Percentiles rank a stretch among this genome's conserved stretches.
Evolutionary conservation across 2,113 vertebrate genomes (phyloP).

Genomic region (Cacatua alba): DNA sequence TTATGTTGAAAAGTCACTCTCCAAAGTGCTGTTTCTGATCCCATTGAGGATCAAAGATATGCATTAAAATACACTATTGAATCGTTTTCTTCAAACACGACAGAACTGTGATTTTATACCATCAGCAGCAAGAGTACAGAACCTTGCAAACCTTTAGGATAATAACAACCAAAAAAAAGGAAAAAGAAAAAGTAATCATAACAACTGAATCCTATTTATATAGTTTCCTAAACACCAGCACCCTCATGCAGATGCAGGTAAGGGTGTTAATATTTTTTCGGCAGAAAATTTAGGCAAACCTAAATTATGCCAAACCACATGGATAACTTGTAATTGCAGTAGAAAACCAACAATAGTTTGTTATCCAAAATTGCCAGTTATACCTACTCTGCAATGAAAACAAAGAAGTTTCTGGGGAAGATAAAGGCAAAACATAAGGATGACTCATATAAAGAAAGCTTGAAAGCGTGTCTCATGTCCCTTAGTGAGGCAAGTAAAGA

Average conservation of each 20-base stretch:
- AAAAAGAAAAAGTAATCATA: neutral
- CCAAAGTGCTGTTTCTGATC: constrained; percentile 32
- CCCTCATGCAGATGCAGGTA: neutral
- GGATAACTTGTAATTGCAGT: neutral
- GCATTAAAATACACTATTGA: constrained; percentile 13
- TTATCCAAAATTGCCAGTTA: neutral
- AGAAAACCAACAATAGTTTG: neutral
- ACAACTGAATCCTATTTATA: neutral
- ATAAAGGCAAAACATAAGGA: constrained; percentile 1
- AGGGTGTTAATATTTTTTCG: neutral
- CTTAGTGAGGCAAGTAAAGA: neutral
- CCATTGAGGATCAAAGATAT: constrained; percentile 10
- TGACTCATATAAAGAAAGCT: constrained; percentile 1
- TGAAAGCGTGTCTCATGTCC: neutral
- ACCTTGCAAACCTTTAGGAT: neutral
- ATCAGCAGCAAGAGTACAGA: neutral
- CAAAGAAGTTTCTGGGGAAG: neutral
- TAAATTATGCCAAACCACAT: neutral
- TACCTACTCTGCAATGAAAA: neutral
- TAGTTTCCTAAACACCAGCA: neutral
- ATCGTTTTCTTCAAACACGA: constrained; percentile 14
- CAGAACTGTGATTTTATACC: constrained; percentile 21
- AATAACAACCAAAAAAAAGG: neutral
- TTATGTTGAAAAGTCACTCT: constrained; percentile 7
- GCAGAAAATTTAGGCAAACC: neutral